These are phyloP conservation scores for Griposia aprilina DNA, from an alignment of 2,888 invertebrate species.

Conservation along the genomic window DNA sequence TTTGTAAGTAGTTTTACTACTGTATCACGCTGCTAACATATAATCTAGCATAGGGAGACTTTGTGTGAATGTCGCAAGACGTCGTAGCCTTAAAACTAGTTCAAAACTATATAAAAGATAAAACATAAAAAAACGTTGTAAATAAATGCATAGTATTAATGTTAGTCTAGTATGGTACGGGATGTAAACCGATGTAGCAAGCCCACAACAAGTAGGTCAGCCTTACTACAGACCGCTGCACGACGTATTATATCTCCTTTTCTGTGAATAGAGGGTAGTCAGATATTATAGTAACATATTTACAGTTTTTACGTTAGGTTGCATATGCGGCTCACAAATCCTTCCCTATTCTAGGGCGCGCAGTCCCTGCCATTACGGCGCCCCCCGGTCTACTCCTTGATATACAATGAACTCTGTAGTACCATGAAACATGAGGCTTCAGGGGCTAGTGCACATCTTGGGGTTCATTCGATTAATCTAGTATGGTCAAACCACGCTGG, in stretches of 20 bases:
- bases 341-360: too few species aligned
- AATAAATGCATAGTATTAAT: slow-evolving; percentile 87
- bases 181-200: slow-evolving; percentile 80
- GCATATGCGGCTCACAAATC: too few species aligned
- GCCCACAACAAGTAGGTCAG: slow-evolving; percentile 77
- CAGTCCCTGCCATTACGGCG: too few species aligned
- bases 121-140: slow-evolving; percentile 82
- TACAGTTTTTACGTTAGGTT: slow-evolving; percentile 29
- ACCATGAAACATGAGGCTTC: too few species aligned
- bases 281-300: slow-evolving; percentile 33
- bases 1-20: slow-evolving; percentile 66
- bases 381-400: too few species aligned
- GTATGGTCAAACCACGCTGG: too few species aligned
- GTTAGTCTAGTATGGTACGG: slow-evolving; percentile 84
- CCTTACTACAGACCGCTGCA: slow-evolving; percentile 71
- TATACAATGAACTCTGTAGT: too few species aligned
- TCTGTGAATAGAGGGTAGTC: slow-evolving; percentile 39
- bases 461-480: too few species aligned
- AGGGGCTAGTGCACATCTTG: too few species aligned
- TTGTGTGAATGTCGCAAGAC: slow-evolving; percentile 86
- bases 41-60: slow-evolving; percentile 79
- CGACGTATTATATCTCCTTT: slow-evolving; percentile 34
- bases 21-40: slow-evolving; percentile 81
- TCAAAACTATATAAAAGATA: slow-evolving; percentile 88
- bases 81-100: slow-evolving; percentile 90